phyloP scores from a whole-genome alignment of 2,797 vertebrate genomes.

The Myotis myotis region DNA sequence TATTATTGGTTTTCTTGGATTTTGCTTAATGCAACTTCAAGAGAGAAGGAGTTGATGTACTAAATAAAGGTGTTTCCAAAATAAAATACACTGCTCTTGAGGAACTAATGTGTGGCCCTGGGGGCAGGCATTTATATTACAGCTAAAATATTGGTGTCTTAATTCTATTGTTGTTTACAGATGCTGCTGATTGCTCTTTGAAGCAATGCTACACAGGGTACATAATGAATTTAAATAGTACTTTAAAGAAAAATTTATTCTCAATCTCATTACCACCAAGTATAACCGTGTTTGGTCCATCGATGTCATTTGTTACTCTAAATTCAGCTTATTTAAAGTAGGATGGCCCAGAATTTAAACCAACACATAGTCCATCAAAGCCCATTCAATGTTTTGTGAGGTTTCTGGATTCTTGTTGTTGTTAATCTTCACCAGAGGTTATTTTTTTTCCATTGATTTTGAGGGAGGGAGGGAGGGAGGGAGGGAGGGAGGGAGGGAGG shows the following conservation, averaged over 20 bases:
- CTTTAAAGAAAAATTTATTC: constrained; percentile 31
- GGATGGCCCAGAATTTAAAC: constrained; percentile 38
- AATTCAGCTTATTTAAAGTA: constrained; percentile 43
- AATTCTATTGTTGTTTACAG: constrained; percentile 47
- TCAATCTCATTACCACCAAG: constrained; percentile 23
- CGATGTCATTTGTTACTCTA: constrained; percentile 26
- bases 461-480: no score
- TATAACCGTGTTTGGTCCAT: constrained; percentile 2
- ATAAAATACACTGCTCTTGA: constrained; percentile 23
- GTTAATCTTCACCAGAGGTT: no score
- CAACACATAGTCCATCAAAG: constrained; percentile 35
- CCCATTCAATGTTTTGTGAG: constrained; percentile 33
- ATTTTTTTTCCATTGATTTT: no score
- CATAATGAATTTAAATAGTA: constrained; percentile 14
- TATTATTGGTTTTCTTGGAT: constrained; percentile 33
- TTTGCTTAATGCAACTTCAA: constrained; percentile 9
- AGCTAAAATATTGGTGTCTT: constrained; percentile 57
- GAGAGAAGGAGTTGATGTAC: neutral
- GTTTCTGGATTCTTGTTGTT: neutral
- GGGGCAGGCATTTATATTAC: constrained; percentile 21
- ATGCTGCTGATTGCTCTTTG: neutral
- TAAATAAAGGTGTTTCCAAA: neutral
- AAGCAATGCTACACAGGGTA: neutral
- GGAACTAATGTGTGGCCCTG: neutral
- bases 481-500: no score